Conservation (phyloP, 2,888 invertebrate genomes). For the Dryomyza anilis region DNA sequence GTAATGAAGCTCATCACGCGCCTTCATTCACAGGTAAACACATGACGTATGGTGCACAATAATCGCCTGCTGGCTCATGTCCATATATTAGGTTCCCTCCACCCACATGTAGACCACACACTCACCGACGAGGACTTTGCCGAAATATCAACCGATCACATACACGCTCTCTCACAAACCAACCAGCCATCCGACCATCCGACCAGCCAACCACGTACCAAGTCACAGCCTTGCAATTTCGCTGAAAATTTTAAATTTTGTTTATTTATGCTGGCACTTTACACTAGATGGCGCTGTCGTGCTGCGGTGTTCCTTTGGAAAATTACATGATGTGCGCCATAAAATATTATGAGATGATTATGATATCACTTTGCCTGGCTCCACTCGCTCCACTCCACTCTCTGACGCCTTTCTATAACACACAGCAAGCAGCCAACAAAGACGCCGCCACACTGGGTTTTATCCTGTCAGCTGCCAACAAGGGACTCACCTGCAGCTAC, state of each 20-base stretch:
- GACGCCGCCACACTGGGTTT: not conserved
- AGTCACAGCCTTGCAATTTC: slow-evolving; percentile 14
- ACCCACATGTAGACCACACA: not conserved
- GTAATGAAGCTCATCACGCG: slow-evolving; percentile 25
- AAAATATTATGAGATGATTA: slow-evolving; percentile 50
- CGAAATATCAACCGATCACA: not conserved
- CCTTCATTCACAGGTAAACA: slow-evolving; percentile 25
- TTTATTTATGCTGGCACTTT: slow-evolving; percentile 23
- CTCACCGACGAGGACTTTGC: not conserved
- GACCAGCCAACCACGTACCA: not conserved
- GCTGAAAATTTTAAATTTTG: slow-evolving; percentile 25
- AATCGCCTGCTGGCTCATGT: not conserved
- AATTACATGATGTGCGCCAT: slow-evolving; percentile 39
- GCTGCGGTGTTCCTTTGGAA: slow-evolving; percentile 28
- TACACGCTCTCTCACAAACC: not conserved
- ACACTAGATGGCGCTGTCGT: slow-evolving; percentile 19
- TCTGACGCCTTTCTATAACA: not conserved
- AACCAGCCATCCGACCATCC: not conserved
- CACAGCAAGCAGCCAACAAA: not conserved
- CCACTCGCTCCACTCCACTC: slow-evolving; percentile 5
- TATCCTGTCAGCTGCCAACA: slow-evolving; percentile 19
- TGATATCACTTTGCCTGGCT: slow-evolving; percentile 51
- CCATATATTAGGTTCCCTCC: not conserved
- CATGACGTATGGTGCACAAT: slow-evolving; percentile 4
- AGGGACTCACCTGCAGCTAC: slow-evolving; percentile 34